These are phyloP conservation scores for Eudorcas thomsonii DNA, from an alignment of 2,113 vertebrate genomes.

Conservation along the genomic window DNA sequence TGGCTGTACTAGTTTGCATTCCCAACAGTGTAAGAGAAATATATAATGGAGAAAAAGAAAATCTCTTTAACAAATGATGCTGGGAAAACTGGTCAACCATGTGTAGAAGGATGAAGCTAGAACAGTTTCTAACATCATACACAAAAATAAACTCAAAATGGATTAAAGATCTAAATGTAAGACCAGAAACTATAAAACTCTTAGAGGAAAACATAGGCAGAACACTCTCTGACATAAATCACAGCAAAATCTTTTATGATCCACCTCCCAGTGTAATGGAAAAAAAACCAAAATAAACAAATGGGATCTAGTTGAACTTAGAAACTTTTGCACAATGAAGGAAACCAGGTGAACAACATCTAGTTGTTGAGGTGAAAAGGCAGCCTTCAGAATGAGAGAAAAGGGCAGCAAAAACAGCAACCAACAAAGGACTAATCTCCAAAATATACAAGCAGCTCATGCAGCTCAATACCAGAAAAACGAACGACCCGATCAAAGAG, in stretches of 20 bases:
- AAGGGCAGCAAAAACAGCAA: not conserved
- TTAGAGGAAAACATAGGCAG: not conserved
- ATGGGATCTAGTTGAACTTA: not conserved
- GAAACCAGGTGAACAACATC: not conserved
- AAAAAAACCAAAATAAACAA: not conserved
- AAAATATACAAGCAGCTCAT: not conserved
- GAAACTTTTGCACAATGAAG: not conserved
- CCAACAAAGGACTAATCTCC: not conserved
- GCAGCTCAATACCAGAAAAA: not conserved
- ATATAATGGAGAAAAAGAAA: not conserved
- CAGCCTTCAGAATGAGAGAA: not conserved
- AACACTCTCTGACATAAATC: not conserved
- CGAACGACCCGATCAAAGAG: not conserved
- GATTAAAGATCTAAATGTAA: not conserved
- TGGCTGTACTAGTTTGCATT: not conserved
- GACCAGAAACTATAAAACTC: not conserved
- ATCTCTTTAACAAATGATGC: not conserved
- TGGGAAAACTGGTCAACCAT: not conserved
- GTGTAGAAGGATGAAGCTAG: not conserved
- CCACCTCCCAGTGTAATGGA: not conserved
- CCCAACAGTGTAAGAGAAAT: not conserved
- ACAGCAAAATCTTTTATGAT: not conserved
- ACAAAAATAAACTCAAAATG: not conserved
- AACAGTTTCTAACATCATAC: not conserved
- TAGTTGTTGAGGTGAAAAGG: not conserved